Conservation (phyloP, 1,140 invertebrate species). For the Oedothorax gibbosus region DNA sequence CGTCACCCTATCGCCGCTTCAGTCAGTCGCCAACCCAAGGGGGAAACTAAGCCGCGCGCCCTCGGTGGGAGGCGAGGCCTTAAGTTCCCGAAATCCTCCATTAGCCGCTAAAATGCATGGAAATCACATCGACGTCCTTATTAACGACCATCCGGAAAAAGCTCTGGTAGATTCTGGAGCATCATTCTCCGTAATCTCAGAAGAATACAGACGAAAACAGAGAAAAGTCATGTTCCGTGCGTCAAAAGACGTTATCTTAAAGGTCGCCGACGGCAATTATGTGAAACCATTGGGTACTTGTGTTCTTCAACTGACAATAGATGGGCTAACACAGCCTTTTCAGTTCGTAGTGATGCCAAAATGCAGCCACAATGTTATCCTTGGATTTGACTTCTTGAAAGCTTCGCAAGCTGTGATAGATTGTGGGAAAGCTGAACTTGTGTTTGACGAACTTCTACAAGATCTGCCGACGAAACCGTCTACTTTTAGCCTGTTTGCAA, state of each 20-base stretch:
- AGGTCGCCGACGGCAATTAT: neutral
- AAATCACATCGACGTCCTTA: conserved; percentile 5
- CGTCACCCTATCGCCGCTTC: neutral
- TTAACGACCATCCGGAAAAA: neutral
- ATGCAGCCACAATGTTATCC: conserved; percentile 7
- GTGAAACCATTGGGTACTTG: neutral
- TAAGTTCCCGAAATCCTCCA: neutral
- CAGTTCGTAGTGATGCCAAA: conserved; percentile 3
- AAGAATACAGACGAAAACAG: neutral
- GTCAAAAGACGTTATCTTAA: neutral
- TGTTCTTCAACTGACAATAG: neutral
- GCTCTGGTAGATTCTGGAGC: neutral
- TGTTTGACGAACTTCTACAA: neutral
- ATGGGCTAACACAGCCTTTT: neutral
- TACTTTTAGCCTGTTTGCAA: neutral
- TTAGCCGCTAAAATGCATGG: conserved; percentile 10
- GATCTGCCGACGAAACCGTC: too few species aligned
- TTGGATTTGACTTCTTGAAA: conserved; percentile 14
- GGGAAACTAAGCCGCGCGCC: neutral
- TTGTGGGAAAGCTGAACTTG: neutral
- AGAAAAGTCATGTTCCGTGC: neutral
- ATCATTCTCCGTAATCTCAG: conserved; percentile 5
- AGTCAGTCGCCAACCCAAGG: neutral
- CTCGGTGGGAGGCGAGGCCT: neutral
- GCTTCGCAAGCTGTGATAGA: neutral